Base-by-base conservation (phyloP, 2,888 invertebrate species). In the Melanostoma scalare region DNA sequence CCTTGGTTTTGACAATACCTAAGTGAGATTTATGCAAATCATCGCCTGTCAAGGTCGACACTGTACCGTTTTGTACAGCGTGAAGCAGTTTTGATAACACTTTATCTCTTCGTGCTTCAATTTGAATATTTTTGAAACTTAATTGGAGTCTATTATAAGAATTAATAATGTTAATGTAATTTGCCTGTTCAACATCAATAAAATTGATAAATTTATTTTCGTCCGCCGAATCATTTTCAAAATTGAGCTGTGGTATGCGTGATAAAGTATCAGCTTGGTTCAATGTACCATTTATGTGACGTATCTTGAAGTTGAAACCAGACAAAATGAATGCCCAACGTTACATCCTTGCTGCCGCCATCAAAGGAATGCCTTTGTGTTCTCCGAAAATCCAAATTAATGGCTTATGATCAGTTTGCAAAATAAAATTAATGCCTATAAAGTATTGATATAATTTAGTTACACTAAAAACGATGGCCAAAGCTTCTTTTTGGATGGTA, bases 1-100 rank as follows among this genome's bases (percentile, higher is more conserved):
- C 63, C 61, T 85, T 86, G 6, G 80, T 80, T 69, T 85, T 84
- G 30, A 67, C 77, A 33, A 86, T 81, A 36, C 85, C 85, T 33
- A 85, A 74, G 52, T 86, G 85, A 36, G 78, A 85, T 9, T 56
- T 31, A 50, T 86, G 86, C 8, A 86, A 56, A 35, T 78, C 56
- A 35, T 63, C 55, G 60, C 58, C 78, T 48, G 53, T 48, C 38
- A 84, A 61, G n/a, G 44, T 50, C n/a, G 50, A 30, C 52, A 85
- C 50, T 42, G 63, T 74, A n/a, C 82, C 82, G 44, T 42, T 69
- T 48, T 60, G 52, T 36, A 77, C 55, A 48, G 73, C 69, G 35
- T 74, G 71, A 10, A 61, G n/a, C n/a, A 84, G 35, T 46, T 72
- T 73, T 30, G 67, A 61, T 40, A 82, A 56, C 50, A 72, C 60